phyloP scores from a whole-genome alignment of 2,797 vertebrate genomes.

The Borostomias antarcticus region DNA sequence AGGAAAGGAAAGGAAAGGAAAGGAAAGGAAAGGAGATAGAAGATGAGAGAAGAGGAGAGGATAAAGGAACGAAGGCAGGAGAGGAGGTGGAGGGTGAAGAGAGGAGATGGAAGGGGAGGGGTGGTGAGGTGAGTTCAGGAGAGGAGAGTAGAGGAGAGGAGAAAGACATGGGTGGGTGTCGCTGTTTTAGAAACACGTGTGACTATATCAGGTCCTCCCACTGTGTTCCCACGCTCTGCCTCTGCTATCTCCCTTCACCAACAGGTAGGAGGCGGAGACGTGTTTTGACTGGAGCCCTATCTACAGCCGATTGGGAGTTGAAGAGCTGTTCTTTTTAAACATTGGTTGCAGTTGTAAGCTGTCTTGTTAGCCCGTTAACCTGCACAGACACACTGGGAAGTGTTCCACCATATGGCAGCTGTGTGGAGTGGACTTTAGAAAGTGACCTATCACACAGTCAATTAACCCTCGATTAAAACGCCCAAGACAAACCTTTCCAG shows the following conservation, averaged over 20 bases:
- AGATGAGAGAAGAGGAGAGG: not conserved
- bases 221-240: not conserved
- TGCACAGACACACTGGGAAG: too few species aligned
- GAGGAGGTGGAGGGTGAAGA: not conserved
- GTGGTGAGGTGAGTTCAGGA: not conserved
- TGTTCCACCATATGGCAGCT: not conserved
- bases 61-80: slow-evolving; percentile 10
- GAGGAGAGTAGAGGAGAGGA: not conserved
- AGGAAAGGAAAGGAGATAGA: not conserved
- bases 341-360: not conserved
- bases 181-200: too few species aligned
- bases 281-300: not conserved
- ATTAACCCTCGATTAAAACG: not conserved
- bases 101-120: slow-evolving; percentile 11
- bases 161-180: not conserved
- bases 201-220: not conserved
- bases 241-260: not conserved
- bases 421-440: not conserved
- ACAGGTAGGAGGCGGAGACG: not conserved
- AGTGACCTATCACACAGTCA: not conserved
- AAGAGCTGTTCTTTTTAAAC: not conserved
- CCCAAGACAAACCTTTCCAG: not conserved
- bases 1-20: not conserved
- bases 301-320: not conserved
- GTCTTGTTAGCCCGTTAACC: not conserved